These are phyloP conservation scores for Corapipo altera DNA, from an alignment of 2,113 vertebrate species.

Conservation along the genomic window DNA sequence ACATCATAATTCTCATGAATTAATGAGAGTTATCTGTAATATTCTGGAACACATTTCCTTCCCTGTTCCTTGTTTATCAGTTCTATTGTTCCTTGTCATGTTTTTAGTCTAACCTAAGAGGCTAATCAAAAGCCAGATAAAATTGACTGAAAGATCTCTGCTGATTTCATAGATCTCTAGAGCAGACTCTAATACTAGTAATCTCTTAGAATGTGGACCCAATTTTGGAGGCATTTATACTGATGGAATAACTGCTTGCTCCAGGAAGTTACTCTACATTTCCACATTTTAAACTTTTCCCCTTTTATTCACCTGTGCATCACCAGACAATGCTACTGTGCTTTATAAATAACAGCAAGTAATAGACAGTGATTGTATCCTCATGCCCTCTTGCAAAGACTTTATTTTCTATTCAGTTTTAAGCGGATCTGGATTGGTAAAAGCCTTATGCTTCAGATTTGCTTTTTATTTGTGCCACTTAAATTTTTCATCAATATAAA, in stretches of 20 bases:
- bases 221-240: slow-evolving; percentile 7
- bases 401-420: not conserved
- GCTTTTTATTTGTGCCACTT: not conserved
- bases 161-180: slow-evolving; percentile 13
- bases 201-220: not conserved
- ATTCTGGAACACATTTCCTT: slow-evolving; percentile 3
- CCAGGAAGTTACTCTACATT: slow-evolving; percentile 4
- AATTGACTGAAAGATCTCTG: slow-evolving; percentile 15
- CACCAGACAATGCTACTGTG: not conserved
- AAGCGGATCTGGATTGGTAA: not conserved
- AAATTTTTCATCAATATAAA: not conserved
- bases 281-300: not conserved
- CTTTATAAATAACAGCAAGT: not conserved
- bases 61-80: not conserved
- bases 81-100: not conserved
- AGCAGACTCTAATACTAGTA: not conserved
- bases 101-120: not conserved
- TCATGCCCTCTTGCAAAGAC: not conserved
- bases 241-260: not conserved
- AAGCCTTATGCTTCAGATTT: not conserved
- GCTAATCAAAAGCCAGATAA: slow-evolving; percentile 26
- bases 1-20: slow-evolving; percentile 13
- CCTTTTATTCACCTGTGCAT: not conserved
- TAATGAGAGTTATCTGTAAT: not conserved
- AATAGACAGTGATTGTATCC: not conserved